phyloP scores from a whole-genome alignment of 1,140 invertebrate genomes.

The Sycophila sp. region DNA sequence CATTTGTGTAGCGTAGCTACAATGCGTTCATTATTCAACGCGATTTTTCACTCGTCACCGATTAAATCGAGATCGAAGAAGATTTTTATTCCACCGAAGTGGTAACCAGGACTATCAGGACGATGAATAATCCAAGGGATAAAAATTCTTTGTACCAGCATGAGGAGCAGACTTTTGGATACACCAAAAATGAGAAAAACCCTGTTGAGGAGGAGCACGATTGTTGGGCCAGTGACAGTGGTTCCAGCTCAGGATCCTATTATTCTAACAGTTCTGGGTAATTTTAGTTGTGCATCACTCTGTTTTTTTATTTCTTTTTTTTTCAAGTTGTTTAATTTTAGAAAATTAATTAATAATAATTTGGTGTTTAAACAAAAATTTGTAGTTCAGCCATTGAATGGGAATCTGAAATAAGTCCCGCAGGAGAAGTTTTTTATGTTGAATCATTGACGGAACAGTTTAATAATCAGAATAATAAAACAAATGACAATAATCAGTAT shows the following conservation, averaged over 20 bases:
- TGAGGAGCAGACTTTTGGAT: slow-evolving; percentile 22
- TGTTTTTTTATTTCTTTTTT: no score
- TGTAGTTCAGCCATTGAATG: slow-evolving; percentile 72
- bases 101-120: background rate
- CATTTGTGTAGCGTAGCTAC: no score
- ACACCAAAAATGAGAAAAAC: slow-evolving; percentile 27
- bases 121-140: slow-evolving; percentile 24
- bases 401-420: slow-evolving; percentile 69
- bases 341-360: background rate
- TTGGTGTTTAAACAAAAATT: background rate
- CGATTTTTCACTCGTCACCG: background rate
- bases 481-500: background rate
- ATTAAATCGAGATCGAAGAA: background rate
- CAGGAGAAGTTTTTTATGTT: slow-evolving; percentile 71
- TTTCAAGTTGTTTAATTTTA: background rate
- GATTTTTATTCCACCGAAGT: no score
- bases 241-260: slow-evolving; percentile 62
- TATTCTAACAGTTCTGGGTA: slow-evolving; percentile 61
- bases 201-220: slow-evolving; percentile 58
- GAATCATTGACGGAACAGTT: slow-evolving; percentile 64
- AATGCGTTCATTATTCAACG: background rate
- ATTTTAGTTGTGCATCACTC: no score
- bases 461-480: slow-evolving; percentile 41
- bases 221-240: slow-evolving; percentile 63
- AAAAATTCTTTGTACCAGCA: slow-evolving; percentile 7